phyloP scores from a whole-genome alignment of 2,113 vertebrate genomes.

The Acinonyx jubatus region DNA sequence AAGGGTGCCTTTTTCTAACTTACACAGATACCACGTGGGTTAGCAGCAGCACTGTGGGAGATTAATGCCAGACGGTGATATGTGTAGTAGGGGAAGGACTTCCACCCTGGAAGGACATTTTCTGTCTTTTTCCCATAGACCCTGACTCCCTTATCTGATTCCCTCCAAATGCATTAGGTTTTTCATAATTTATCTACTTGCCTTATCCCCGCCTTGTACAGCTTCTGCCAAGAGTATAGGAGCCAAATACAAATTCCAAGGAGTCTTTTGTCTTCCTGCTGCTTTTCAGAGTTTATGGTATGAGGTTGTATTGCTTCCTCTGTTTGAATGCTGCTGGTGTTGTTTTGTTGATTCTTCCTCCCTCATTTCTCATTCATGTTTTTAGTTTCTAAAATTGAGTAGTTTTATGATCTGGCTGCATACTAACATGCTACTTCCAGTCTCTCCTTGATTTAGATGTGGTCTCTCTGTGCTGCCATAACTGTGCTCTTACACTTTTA shows the following conservation, averaged over 20 bases:
- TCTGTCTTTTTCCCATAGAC: not conserved
- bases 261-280: not conserved
- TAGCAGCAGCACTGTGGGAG: not conserved
- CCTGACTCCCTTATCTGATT: not conserved
- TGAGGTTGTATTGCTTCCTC: not conserved
- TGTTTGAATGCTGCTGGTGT: not conserved
- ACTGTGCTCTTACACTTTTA: not conserved
- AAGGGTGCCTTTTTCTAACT: not conserved
- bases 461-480: not conserved
- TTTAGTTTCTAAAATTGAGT: not conserved
- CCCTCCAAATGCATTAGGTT: not conserved
- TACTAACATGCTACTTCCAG: not conserved
- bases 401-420: not conserved
- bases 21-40: no score
- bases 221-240: not conserved
- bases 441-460: not conserved
- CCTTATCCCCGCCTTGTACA: not conserved
- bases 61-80: fast-evolving
- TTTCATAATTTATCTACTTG: not conserved
- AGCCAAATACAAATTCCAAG: not conserved
- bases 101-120: not conserved
- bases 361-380: not conserved
- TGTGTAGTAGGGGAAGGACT: not conserved
- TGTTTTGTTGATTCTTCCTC: not conserved
- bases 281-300: not conserved